Percentiles rank a stretch among this genome's conserved stretches.
phyloP scores from a whole-genome alignment of 2,113 vertebrate species.

The Takifugu flavidus region DNA sequence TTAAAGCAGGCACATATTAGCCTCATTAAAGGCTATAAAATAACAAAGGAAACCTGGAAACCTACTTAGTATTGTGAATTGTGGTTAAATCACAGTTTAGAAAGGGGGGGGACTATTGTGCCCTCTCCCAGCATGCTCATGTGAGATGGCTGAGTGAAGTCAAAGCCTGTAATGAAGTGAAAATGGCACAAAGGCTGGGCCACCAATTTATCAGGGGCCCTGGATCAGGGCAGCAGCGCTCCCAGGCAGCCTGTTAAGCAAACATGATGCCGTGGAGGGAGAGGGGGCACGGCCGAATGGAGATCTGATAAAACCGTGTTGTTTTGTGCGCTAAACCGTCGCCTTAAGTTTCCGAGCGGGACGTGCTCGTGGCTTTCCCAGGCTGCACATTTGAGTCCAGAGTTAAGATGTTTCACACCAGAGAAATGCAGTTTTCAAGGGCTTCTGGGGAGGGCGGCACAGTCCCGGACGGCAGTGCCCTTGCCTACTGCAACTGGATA shows the following conservation, averaged over 20 bases:
- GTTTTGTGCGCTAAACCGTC: slow-evolving; percentile 57
- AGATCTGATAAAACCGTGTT: slow-evolving; percentile 60
- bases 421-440: not conserved
- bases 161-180: slow-evolving; percentile 31
- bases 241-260: slow-evolving; percentile 43
- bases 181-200: slow-evolving; percentile 26
- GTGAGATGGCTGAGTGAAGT: slow-evolving; percentile 43
- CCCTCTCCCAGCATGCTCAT: slow-evolving; percentile 18
- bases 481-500: no score
- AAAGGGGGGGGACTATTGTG: not conserved
- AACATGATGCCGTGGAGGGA: slow-evolving; percentile 35
- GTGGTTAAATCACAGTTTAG: not conserved
- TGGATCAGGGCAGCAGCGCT: slow-evolving; percentile 37
- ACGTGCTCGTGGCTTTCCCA: slow-evolving; percentile 40
- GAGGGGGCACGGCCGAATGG: slow-evolving; percentile 23
- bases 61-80: not conserved
- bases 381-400: slow-evolving; percentile 23
- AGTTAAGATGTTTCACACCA: slow-evolving; percentile 21
- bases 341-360: slow-evolving; percentile 19
- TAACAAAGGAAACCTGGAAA: not conserved
- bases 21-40: slow-evolving; percentile 2
- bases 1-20: not conserved
- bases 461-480: no score
- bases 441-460: not conserved
- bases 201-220: slow-evolving; percentile 51